Evolutionary conservation across 2,113 vertebrate genomes (phyloP).

Genomic region (Nesoenas mayeri): DNA sequence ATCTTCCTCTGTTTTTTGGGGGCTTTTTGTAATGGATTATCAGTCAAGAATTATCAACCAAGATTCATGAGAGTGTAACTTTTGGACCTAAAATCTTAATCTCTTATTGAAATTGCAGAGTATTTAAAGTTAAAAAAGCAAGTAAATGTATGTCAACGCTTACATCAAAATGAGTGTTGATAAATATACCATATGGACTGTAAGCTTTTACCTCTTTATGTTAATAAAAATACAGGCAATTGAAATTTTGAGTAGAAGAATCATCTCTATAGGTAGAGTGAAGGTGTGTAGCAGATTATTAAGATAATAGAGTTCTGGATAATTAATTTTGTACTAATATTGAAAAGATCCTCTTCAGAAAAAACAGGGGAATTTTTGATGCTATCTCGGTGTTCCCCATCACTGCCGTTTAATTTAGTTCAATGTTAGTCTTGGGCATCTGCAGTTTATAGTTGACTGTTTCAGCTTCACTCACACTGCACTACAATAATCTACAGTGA

Average conservation of each 20-base stretch:
- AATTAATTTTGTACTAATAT: background rate
- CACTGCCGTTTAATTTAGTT: background rate
- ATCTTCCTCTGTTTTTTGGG: conserved; percentile 41
- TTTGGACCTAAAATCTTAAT: background rate
- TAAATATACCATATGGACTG: background rate
- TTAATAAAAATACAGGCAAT: background rate
- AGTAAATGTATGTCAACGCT: background rate
- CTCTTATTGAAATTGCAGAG: background rate
- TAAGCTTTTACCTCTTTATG: background rate
- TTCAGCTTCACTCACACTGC: background rate
- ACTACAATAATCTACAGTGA: background rate
- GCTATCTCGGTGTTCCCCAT: background rate
- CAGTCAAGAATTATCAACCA: background rate
- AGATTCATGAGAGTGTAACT: background rate
- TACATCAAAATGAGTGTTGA: background rate
- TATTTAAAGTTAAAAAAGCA: background rate
- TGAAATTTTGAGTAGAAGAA: background rate
- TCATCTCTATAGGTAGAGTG: background rate
- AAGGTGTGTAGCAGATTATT: background rate
- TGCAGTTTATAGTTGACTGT: background rate
- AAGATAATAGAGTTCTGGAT: background rate
- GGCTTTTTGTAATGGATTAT: conserved; percentile 27
- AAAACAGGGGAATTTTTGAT: background rate
- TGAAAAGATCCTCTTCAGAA: background rate
- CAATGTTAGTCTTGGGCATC: background rate